Base-by-base conservation (phyloP, 2,797 vertebrate genomes). In the Poecilia velifera region DNA sequence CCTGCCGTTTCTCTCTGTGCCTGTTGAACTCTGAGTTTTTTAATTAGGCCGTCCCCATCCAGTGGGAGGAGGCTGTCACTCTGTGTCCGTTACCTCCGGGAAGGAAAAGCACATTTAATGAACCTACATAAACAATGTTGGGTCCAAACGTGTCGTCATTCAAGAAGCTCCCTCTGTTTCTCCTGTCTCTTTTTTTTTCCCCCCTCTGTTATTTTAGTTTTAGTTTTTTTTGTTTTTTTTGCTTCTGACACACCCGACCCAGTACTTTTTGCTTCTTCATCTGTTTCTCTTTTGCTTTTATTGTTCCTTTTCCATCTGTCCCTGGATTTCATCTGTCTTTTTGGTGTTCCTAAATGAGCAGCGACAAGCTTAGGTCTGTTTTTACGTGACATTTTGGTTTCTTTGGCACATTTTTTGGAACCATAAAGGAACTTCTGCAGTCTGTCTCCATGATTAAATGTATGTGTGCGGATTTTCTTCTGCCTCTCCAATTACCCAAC, bases 31-130 rank as follows among this genome's bases (percentile, higher is more conserved):
- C 73, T 66, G 66, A 47, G 59, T 82, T 75, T 86, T 49, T 82
- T 81, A 82, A 90, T 87, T 72, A 82, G 84, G 68, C 81, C 84
- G 70, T 73, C 45, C 82, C 77, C 76, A 74, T 76, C 81, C 53
- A 22, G 72, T 74, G 46, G 34, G 12, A 20, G 72, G 34, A 2
- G 75, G 28, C 55, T 81, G 57, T 84, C 76, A 1, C 74, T 84
- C 70, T 77, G 22, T 84, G 71, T 78, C 76, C 72, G 36, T 90
- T 39, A 91, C 90, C 87, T 78, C 76, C 2, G 77, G 92, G 84
- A 87, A 90, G 79, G 72, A 86, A 88, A 89, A 86, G 70, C 80
- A 83, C 47, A 87, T 88, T 90, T 86, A 85, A 89, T 84, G 84
- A 93, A 83, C 80, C 83, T 47, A 80, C 79, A 76, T 85, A 80